phyloP scores from a whole-genome alignment of 2,113 vertebrate species.

The Athene cunicularia region DNA sequence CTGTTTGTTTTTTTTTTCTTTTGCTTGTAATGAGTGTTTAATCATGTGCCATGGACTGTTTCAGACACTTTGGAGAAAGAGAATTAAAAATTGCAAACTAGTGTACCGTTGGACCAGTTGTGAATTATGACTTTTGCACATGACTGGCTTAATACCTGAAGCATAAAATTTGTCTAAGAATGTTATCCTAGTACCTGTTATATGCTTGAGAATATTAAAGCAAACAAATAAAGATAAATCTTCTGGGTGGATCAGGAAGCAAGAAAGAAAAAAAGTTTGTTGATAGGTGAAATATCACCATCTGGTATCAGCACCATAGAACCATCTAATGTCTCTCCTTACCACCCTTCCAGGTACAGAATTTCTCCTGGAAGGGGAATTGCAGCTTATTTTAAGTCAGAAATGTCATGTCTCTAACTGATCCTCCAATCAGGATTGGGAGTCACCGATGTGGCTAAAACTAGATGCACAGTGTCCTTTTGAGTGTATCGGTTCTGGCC shows the following conservation, averaged over 20 bases:
- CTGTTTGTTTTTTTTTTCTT: background rate
- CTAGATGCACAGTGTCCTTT: background rate
- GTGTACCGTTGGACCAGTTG: fast-evolving
- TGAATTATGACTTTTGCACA: background rate
- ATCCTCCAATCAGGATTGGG: background rate
- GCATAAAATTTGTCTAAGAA: background rate
- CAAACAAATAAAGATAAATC: background rate
- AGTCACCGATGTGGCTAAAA: background rate
- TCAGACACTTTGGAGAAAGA: background rate
- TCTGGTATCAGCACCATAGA: background rate
- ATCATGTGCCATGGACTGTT: background rate
- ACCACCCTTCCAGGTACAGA: background rate
- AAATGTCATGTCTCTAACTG: background rate
- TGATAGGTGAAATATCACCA: background rate
- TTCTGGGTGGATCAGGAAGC: background rate
- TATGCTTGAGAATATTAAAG: background rate
- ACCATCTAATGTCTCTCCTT: background rate
- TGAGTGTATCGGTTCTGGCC: background rate
- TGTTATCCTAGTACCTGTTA: background rate
- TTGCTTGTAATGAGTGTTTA: background rate
- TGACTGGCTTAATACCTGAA: background rate
- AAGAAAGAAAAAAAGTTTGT: background rate
- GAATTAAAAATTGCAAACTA: background rate
- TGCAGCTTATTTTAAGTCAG: background rate
- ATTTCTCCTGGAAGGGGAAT: background rate